Conservation (phyloP, 92 coral and sea anemone species). For the Palythoa grandis region DNA sequence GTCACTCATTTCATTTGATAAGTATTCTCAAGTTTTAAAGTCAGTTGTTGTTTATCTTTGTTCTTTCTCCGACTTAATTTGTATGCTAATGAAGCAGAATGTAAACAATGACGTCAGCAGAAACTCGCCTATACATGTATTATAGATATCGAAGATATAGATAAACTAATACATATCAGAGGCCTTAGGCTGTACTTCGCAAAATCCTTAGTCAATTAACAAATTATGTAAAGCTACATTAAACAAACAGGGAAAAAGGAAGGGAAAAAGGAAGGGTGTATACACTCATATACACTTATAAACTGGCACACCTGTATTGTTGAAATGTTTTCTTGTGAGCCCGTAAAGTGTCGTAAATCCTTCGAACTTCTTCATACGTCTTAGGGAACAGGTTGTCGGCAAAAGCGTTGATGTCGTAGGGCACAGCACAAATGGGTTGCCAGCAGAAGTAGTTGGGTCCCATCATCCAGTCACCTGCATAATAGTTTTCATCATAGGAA, state of each 20-base stretch:
- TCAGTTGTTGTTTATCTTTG: too few species aligned
- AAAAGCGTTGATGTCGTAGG: slow-evolving; percentile 60
- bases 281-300: neutral
- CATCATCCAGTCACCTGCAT: slow-evolving; percentile 98
- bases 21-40: too few species aligned
- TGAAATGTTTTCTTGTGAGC: slow-evolving; percentile 78
- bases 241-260: neutral
- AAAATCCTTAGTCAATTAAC: too few species aligned
- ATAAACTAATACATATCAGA: too few species aligned
- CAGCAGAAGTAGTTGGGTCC: slow-evolving; percentile 97
- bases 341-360: slow-evolving; percentile 65
- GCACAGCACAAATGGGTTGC: slow-evolving; percentile 82
- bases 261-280: neutral
- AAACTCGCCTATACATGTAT: too few species aligned
- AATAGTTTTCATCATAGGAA: slow-evolving; percentile 91
- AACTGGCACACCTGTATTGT: slow-evolving; percentile 72
- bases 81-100: too few species aligned
- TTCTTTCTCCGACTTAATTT: too few species aligned
- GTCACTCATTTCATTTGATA: too few species aligned
- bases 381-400: slow-evolving; percentile 61
- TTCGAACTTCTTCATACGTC: slow-evolving; percentile 73
- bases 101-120: too few species aligned
- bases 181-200: too few species aligned
- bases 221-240: neutral
- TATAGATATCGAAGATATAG: too few species aligned